Percentiles rank a stretch among this genome's conserved stretches.
Conservation (phyloP, 2,797 vertebrate genomes). For the Saxicola maurus region DNA sequence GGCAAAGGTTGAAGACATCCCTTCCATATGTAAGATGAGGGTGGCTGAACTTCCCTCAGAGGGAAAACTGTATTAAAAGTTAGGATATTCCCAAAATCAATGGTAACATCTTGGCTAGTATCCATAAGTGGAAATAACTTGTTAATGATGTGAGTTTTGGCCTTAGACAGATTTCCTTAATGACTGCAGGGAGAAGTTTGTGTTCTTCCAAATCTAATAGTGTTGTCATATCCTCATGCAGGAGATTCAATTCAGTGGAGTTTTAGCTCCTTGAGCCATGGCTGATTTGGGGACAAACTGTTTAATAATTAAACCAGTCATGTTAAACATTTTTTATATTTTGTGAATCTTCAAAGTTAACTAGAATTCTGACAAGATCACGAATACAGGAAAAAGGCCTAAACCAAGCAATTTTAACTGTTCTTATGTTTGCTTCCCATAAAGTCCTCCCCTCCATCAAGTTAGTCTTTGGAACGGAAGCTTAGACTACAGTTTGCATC, state of each 20-base stretch:
- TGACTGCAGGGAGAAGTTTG: neutral
- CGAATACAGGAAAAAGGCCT: neutral
- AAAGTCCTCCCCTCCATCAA: neutral
- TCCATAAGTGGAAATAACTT: neutral
- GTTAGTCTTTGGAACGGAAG: neutral
- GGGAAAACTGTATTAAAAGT: neutral
- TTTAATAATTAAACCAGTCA: constrained; percentile 32
- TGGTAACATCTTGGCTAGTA: neutral
- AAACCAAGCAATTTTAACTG: neutral
- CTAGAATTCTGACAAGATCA: constrained; percentile 16
- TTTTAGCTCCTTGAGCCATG: neutral
- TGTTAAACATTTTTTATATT: constrained; percentile 31
- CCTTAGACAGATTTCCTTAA: neutral
- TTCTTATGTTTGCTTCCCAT: neutral
- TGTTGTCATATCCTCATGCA: neutral
- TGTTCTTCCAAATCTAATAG: neutral
- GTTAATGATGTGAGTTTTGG: neutral
- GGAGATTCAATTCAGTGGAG: neutral
- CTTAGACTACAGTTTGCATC: neutral
- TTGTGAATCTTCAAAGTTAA: neutral
- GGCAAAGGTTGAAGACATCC: neutral
- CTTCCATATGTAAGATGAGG: neutral
- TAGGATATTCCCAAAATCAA: neutral
- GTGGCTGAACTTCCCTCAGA: neutral
- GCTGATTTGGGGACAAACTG: neutral